Percentiles rank a stretch among this genome's conserved stretches.
Evolutionary conservation across 2,113 vertebrate species (phyloP).

Genomic region (Oceanites oceanicus): DNA sequence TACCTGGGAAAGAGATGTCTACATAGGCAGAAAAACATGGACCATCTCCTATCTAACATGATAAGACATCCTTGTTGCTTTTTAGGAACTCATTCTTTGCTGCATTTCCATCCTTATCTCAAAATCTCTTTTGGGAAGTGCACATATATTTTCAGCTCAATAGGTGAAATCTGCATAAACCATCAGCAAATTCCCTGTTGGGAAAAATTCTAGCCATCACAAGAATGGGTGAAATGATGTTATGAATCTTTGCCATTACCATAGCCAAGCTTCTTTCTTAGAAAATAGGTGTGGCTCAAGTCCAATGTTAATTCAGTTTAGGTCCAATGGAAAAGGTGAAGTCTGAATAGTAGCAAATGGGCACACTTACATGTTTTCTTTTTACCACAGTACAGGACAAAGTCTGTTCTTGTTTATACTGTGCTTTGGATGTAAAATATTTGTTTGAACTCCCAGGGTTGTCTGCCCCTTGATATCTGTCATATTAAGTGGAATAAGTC

Average conservation of each 20-base stretch:
- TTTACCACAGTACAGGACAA: neutral
- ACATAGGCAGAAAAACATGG: neutral
- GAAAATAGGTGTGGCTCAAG: neutral
- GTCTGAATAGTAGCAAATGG: neutral
- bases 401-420: neutral
- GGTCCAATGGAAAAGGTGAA: neutral
- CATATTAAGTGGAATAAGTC: neutral
- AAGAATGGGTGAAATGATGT: neutral
- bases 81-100: neutral
- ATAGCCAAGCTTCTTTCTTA: neutral
- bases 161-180: neutral
- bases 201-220: neutral
- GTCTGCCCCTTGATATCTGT: neutral
- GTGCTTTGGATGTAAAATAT: neutral
- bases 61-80: neutral
- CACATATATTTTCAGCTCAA: neutral
- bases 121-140: neutral
- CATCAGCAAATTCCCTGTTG: neutral
- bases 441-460: neutral
- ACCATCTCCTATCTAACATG: neutral
- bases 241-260: neutral
- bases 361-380: neutral
- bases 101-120: neutral
- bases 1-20: neutral
- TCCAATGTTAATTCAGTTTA: neutral